Conservation (phyloP, 2,888 invertebrate genomes). For the Ormia ochracea region DNA sequence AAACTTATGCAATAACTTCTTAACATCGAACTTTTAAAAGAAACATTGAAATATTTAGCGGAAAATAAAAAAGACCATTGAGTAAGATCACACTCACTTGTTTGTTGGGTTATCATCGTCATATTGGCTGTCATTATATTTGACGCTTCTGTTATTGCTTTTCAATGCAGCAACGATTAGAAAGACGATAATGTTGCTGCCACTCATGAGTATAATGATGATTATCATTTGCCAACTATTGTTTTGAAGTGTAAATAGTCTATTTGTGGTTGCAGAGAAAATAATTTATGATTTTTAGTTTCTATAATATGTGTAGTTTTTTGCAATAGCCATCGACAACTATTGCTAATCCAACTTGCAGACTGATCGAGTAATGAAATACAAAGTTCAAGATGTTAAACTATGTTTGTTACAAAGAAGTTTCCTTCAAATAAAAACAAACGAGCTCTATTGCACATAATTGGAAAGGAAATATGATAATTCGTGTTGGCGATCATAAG, state of each 20-base stretch:
- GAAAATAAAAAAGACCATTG: too few species aligned
- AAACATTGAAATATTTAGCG: too few species aligned
- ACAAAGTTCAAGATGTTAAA: not conserved
- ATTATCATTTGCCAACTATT: not conserved
- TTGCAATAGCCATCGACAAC: not conserved
- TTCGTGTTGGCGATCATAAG: too few species aligned
- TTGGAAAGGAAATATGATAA: not conserved
- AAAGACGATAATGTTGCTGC: not conserved
- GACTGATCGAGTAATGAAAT: not conserved
- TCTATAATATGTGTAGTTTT: not conserved
- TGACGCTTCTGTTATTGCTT: not conserved
- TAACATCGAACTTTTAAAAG: too few species aligned
- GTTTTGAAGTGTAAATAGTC: not conserved
- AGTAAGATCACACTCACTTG: not conserved
- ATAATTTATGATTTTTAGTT: too few species aligned
- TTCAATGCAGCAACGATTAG: not conserved
- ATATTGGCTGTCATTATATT: not conserved
- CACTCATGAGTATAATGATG: not conserved
- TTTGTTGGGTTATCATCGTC: not conserved
- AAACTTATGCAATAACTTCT: too few species aligned
- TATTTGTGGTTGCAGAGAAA: not conserved
- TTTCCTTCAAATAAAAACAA: not conserved
- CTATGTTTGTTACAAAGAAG: not conserved
- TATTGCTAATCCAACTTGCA: not conserved
- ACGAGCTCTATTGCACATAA: not conserved